Conservation (phyloP, 2,797 vertebrate genomes). For the Denticeps clupeoides region DNA sequence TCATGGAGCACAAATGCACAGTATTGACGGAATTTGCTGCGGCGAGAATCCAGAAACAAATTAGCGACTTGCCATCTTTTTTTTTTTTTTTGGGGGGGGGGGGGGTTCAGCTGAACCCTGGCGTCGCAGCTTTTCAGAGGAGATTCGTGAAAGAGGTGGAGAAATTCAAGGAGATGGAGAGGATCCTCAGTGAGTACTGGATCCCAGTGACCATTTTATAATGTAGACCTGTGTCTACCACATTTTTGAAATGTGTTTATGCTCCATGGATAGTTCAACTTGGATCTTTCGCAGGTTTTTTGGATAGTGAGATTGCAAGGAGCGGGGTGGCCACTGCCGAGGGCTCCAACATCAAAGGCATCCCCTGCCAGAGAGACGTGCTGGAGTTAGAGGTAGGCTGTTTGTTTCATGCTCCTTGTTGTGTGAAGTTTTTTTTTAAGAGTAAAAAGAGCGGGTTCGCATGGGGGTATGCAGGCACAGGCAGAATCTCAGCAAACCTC, state of each 20-base stretch:
- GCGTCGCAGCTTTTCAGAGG: conserved; percentile 23
- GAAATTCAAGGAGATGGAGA: conserved; percentile 39
- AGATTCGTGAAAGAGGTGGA: conserved; percentile 37
- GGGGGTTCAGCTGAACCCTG: conserved; percentile 32
- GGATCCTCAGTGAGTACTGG: conserved; percentile 29
- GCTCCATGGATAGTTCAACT: too few relatives aligned
- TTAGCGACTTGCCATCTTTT: conserved; percentile 1
- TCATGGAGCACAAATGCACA: too few relatives aligned
- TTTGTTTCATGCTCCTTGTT: neutral
- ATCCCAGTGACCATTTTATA: neutral
- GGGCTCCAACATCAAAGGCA: conserved; percentile 11
- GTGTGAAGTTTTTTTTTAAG: neutral
- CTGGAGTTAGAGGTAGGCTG: conserved; percentile 33
- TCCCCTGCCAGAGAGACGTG: conserved; percentile 30
- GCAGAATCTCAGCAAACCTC: too few relatives aligned
- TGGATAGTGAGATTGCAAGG: conserved; percentile 35
- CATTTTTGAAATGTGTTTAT: too few relatives aligned
- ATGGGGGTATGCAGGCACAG: too few relatives aligned
- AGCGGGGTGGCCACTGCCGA: conserved; percentile 22
- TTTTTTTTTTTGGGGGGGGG: too few relatives aligned
- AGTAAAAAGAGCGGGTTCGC: too few relatives aligned
- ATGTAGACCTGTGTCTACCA: neutral
- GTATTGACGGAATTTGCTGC: too few relatives aligned
- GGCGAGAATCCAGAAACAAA: too few relatives aligned
- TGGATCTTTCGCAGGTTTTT: conserved; percentile 30